Evolutionary conservation across 1,140 invertebrate genomes (phyloP), one percentile per base, ranked within the genome.

Genomic region (Zaprionus capensis): DNA sequence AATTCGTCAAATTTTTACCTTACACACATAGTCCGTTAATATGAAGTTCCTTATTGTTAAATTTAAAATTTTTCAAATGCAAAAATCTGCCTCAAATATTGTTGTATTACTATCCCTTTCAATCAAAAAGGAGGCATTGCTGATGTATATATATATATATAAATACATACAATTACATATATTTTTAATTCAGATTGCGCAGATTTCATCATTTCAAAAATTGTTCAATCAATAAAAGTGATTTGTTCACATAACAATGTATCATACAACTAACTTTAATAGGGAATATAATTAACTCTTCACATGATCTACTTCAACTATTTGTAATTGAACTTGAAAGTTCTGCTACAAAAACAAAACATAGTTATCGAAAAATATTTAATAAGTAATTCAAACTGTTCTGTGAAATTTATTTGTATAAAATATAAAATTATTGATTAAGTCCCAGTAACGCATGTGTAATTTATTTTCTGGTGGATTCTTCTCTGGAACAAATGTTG

Each of bases 1-100:
- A 76, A 71, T 66, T 76, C 64, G 24, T 55, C 53, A 75, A 75
- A 64, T 76, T 71, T 76, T 76, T 76, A 76, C 73, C 73, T 76
- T 76, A 76, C 68, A 76, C 68, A 76, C 69, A 76, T 65, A 71
- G 68, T 76, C 73, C 73, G 44, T 61, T 71, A 71, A 76, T 65
- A 65, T 22, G 68, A 76, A 55, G 73, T 71, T 76, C 73, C 68
- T 76, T 59, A 76, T 65, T 59, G 14, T 24, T 67, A 59, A 70
- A 59, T 66, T 75, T 17, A 6, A 6, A 63, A 63, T 74, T 74
- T 62, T 63, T 69, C 38, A 70, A 74, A 74, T 74, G 71, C n/a
- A 38, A 62, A 69, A 69, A 70, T 70, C 71, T 70, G 71, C 66
- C 28, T 36, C 22, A 57, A 38, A 56, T 44, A 62, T 66, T 34